Evolutionary conservation across 1,140 invertebrate species (phyloP), one percentile per base, ranked within the genome.

Genomic region (Zeugodacus cucurbitae): DNA sequence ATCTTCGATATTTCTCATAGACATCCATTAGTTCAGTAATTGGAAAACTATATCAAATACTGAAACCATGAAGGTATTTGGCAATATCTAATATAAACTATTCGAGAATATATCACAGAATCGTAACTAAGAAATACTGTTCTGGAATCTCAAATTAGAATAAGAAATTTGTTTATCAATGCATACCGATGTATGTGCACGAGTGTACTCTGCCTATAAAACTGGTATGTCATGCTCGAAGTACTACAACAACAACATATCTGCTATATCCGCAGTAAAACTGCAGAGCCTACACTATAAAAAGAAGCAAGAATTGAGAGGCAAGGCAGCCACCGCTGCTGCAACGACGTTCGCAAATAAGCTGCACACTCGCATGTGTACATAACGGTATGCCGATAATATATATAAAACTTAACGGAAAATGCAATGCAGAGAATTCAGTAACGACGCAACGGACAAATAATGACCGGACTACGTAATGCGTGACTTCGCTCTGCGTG

Each of bases 381-480:
- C 2, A n/a, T 22, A 67, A 67, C 17, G 34, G 20, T 37, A 7
- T 41, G 14, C 67, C 6, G 67, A 3, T 34, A 34, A 74, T 74
- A 37, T 41, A 74, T 74, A 74, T 14, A 74, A 74, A 74, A 22
- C 41, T 74, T 74, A 74, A 37, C 67, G 67, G 67, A 41, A 74
- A 74, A 74, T 74, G 67, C 67, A 74, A 74, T 74, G 67, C 67
- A 74, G 67, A 74, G 32, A 37, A 74, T 22, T 74, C 34, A 37
- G 67, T 32, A 74, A 74, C 67, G 67, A 74, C 20, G 67, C 67
- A 41, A 74, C 34, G 34, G 67, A 37, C 67, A 37, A 74, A 74
- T 41, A 74, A 74, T 74, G 34, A 17, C 67, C 34, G 32, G 32
- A 74, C 90, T 91, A 91, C 89, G 91, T 88, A 86, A 86, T 86